Evolutionary conservation across 2,888 invertebrate species (phyloP).

Genomic region (Leuctra nigra): DNA sequence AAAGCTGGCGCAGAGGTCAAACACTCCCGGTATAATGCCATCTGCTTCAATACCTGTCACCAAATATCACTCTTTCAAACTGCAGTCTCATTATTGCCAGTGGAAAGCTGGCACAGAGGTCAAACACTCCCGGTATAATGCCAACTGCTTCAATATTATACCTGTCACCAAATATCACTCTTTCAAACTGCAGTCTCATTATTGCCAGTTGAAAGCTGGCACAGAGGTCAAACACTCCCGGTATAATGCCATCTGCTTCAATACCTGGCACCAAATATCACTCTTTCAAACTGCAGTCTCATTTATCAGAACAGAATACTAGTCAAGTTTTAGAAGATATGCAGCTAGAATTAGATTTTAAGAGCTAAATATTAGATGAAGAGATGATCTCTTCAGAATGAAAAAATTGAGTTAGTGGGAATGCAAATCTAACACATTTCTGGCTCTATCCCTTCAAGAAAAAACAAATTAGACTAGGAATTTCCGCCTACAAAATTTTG

Average conservation of each 20-base stretch:
- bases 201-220: slow-evolving; percentile 72
- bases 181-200: background rate
- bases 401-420: background rate
- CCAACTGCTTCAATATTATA: slow-evolving; percentile 54
- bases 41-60: slow-evolving; percentile 52
- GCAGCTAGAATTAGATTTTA: too few species aligned
- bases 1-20: slow-evolving; percentile 81
- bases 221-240: slow-evolving; percentile 73
- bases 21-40: slow-evolving; percentile 63
- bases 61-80: background rate
- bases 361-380: too few species aligned
- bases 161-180: slow-evolving; percentile 36
- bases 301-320: slow-evolving; percentile 63
- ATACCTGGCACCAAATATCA: slow-evolving; percentile 40
- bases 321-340: too few species aligned
- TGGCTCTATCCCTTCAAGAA: background rate
- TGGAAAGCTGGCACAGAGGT: slow-evolving; percentile 84
- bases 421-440: background rate
- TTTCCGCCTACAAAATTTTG: too few species aligned
- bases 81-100: slow-evolving; percentile 43
- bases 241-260: slow-evolving; percentile 62
- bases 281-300: background rate
- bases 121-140: slow-evolving; percentile 65
- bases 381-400: too few species aligned
- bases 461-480: background rate